Percentiles rank a stretch among this genome's conserved stretches.
Evolutionary conservation across 1,140 invertebrate genomes (phyloP).

Genomic region (Drosophila sp.): DNA sequence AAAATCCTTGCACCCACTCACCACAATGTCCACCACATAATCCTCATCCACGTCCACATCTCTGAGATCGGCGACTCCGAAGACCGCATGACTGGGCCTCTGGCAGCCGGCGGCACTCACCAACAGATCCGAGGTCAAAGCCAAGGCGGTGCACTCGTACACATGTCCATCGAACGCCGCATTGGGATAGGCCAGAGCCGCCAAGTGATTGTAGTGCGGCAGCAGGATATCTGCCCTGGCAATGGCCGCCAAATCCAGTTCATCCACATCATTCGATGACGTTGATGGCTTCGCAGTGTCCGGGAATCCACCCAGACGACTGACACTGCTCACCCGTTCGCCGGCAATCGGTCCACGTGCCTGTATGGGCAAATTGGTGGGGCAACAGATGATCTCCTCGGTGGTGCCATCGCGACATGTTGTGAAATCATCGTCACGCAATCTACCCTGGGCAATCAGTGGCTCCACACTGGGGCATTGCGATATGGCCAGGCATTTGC

Average conservation of each 20-base stretch:
- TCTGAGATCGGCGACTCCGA: slow-evolving; percentile 57
- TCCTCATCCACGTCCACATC: slow-evolving; percentile 63
- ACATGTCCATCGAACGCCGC: slow-evolving; percentile 61
- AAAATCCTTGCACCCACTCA: slow-evolving; percentile 12
- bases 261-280: not conserved
- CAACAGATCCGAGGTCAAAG: slow-evolving; percentile 45
- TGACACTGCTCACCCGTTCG: not conserved
- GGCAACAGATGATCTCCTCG: slow-evolving; percentile 70
- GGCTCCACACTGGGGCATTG: slow-evolving; percentile 43
- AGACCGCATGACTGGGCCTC: slow-evolving; percentile 59
- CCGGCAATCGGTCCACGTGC: slow-evolving; percentile 27
- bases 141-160: slow-evolving; percentile 59
- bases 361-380: slow-evolving; percentile 42
- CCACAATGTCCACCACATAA: slow-evolving; percentile 51
- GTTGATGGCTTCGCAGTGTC: too few relatives aligned
- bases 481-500: slow-evolving; percentile 46
- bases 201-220: slow-evolving; percentile 51
- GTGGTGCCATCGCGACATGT: slow-evolving; percentile 46
- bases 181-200: slow-evolving; percentile 55
- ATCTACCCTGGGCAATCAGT: slow-evolving; percentile 41
- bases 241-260: slow-evolving; percentile 12
- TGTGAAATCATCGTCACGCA: slow-evolving; percentile 52
- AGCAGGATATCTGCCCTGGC: slow-evolving; percentile 34
- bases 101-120: slow-evolving; percentile 53
- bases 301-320: not conserved